Evolutionary conservation across 1,140 invertebrate genomes (phyloP), one percentile per base, ranked within the genome.

Genomic region (Trigoniulus corallinus): DNA sequence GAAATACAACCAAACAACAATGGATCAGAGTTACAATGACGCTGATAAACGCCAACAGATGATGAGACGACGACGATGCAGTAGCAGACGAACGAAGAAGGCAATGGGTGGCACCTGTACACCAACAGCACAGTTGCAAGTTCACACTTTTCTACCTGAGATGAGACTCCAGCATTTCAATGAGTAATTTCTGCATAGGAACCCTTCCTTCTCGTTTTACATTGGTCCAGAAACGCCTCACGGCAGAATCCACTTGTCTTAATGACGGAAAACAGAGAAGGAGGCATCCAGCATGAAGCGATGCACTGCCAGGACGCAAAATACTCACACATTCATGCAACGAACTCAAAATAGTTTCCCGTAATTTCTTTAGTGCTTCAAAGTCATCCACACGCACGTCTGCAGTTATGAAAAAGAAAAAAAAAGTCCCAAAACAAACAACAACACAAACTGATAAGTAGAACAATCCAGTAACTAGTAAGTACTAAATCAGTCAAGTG

Each of bases 161-260:
- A 56, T 74, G 76, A 2, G 82, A 79, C 65, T 95, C 91, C 47
- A 96, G 72, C 92, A 97, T 97, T 72, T 97, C 92, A 24, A 93
- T 74, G 66, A 97, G 94, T 7, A 96, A 75, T 70, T 96, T 96
- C 71, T 96, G 94, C 87, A 97, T 92, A 46, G 80, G 79, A 47
- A 92, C 84, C 61, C 83, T 82, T 18, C 86, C 82, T 55, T 88
- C 87, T 59, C 82, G 79, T 58, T 89, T 84, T 15, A 95, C 78
- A 58, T 73, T 76, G 2, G 80, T 78, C 93, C 93, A 97, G 67
- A 92, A 95, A 58, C 79, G 78, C 45, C 89, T 75, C 45, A 93
- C 78, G 21, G 87, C 78, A 22, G 81, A 76, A 65, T 96, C 91
- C 0, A 88, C 84, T 66, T 93, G 88, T 56, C 88, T 73, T 53